Percentiles rank a stretch among this genome's conserved stretches.
phyloP scores from a whole-genome alignment of 2,888 invertebrate genomes.

The Lacanobia wlatinum region DNA sequence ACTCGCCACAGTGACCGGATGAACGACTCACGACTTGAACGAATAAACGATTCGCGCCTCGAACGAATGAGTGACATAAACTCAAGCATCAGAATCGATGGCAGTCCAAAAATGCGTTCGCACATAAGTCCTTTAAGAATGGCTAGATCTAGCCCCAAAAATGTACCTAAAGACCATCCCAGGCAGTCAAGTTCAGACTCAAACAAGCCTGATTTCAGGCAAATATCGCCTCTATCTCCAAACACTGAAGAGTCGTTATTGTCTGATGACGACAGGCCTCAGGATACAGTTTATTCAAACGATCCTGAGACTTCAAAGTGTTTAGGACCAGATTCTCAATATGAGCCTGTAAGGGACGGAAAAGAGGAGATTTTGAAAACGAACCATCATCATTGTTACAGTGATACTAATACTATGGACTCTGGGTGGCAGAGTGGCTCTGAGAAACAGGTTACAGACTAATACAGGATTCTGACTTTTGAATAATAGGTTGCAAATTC shows the following conservation, averaged over 20 bases:
- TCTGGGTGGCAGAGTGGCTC: constrained; percentile 93
- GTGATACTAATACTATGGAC: constrained; percentile 92
- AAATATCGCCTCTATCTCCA: constrained; percentile 83
- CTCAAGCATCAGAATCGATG: constrained; percentile 82
- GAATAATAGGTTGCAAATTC: too few species aligned
- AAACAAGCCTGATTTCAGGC: constrained; percentile 79
- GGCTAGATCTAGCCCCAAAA: constrained; percentile 78
- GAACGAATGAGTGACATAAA: constrained; percentile 82
- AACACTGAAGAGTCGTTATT: constrained; percentile 86
- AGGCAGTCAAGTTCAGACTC: constrained; percentile 79
- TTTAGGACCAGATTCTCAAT: constrained; percentile 85
- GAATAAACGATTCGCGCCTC: constrained; percentile 69
- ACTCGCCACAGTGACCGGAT: constrained; percentile 63
- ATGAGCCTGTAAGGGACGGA: constrained; percentile 84
- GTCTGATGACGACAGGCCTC: constrained; percentile 81
- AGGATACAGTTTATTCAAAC: constrained; percentile 80
- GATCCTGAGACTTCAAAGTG: constrained; percentile 83
- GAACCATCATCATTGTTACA: constrained; percentile 90
- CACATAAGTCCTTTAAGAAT: constrained; percentile 83
- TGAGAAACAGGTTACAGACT: constrained; percentile 90
- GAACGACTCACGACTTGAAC: constrained; percentile 66
- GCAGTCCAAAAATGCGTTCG: constrained; percentile 82
- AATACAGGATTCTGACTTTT: constrained; percentile 17
- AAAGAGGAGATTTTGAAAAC: constrained; percentile 82
- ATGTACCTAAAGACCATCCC: constrained; percentile 76